Evolutionary conservation across 2,797 vertebrate genomes (phyloP), one percentile per base, ranked within the genome.

Genomic region (Cephalopachus bancanus): DNA sequence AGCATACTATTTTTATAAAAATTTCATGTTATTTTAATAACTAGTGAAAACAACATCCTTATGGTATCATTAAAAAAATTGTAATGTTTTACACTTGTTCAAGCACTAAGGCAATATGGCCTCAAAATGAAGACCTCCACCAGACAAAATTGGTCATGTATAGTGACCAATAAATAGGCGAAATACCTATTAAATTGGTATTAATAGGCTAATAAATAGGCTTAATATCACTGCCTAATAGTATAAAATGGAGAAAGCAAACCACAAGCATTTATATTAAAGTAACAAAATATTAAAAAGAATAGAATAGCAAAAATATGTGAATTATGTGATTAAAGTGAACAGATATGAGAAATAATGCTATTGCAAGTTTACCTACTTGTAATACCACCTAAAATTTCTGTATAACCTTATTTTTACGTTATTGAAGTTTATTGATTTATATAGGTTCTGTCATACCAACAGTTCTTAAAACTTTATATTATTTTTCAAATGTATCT

Each of bases 1-100:
- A 89, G 12, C 44, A 59, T 83, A 80, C 10, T 71, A 51, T 88
- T 87, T 91, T 49, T 92, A 33, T 94, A 71, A 83, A 97, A 76
- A 37, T 64, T 91, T 0, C 84, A 15, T 65, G 3, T 7, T 74
- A 44, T 44, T 44, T 44, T 44, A 91, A 19, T 16, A 4, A 10
- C 11, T 71, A 74, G 53, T 30, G 9, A 81, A 94, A 87, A 75
- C 15, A 64, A 75, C 88, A 89, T 67, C 12, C 6, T 84, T 67
- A 65, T 64, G 5, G 17, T 22, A 94, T 24, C 19, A 88, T 62
- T 9, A 88, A 93, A 62, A 89, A 0, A 69, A 44, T 37, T 72
- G 0, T 37, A 60, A 57, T 81, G 62, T 76, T 96, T 93, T 84
- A 79, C 33, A 93, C 0, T 94, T 62, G 1, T 69, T 90, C 59